Evolutionary conservation across 1,140 invertebrate species (phyloP), one percentile per base, ranked within the genome.

Genomic region (Calephelis virginiensis): DNA sequence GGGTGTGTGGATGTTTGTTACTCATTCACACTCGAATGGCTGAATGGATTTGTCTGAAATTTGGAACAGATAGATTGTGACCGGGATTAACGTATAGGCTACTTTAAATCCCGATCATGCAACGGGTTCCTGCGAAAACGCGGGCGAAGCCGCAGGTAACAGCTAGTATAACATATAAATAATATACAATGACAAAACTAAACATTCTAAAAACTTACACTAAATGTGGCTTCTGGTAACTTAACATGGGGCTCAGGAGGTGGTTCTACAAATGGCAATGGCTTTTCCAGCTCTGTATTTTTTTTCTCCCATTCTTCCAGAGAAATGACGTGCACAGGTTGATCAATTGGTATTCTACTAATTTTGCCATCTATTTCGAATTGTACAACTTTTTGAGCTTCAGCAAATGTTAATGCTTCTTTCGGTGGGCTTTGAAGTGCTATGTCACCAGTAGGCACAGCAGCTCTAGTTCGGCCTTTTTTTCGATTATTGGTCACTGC

Each of bases 221-320:
- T 95, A 77, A 95, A 97, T 70, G 93, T 93, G 8, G 98, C 96
- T 84, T 97, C 96, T 13, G 98, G 98, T 72, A 98, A 89, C 76
- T 94, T 93, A 4, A 94, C 90, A 72, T 91, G 87, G 5, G 93
- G 92, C 82, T 93, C 93, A 12, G 83, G 77, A 0, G 86, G 85
- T 50, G 92, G 92, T 74, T 93, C 92, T 14, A 92, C 80, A 63
- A 87, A 81, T 7, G 82, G 85, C 45, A 91, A 66, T 10, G 93
- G 89, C 64, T 92, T 92, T 64, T 92, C 90, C n/a, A 92, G 75
- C 59, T 93, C 92, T n/a, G 92, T 82, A 81, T 93, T 93, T 72
- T 92, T 90, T 70, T 90, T 93, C 67, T 89, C 92, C 91, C 90
- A 94, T 66, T 94, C 94, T 61, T 94, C 95, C 85, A 93, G 91